phyloP scores from a whole-genome alignment of 2,113 vertebrate species.

The Gnathonemus longibarbis region DNA sequence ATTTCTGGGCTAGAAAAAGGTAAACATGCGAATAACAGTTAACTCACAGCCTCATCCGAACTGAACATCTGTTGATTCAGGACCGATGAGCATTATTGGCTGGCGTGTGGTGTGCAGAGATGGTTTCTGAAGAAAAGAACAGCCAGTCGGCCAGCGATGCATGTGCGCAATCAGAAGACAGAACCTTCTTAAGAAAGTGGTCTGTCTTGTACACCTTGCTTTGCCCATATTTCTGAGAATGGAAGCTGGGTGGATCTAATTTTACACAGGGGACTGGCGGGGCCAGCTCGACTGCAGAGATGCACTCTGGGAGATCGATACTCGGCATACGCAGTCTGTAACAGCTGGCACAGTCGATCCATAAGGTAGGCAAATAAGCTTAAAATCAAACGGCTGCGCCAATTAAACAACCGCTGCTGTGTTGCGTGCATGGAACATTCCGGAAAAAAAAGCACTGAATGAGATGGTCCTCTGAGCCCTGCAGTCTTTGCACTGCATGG shows the following conservation, averaged over 20 bases:
- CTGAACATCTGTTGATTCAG: not conserved
- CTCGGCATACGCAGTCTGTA: conserved; percentile 37
- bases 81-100: not conserved
- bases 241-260: not conserved
- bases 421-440: not conserved
- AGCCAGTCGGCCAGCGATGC: not conserved
- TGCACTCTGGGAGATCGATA: conserved; percentile 37
- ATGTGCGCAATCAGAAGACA: not conserved
- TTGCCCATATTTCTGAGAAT: not conserved
- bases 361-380: conserved; percentile 40
- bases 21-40: not conserved
- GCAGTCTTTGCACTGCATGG: not conserved
- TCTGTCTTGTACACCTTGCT: not conserved
- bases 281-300: conserved; percentile 38
- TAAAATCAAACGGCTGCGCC: conserved; percentile 45
- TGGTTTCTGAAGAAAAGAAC: not conserved
- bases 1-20: not conserved
- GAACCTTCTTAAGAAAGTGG: not conserved
- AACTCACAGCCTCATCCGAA: not conserved
- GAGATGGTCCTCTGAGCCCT: not conserved
- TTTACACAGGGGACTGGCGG: not conserved
- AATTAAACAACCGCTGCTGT: conserved; percentile 37
- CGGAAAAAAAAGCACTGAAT: not conserved
- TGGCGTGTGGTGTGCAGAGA: not conserved
- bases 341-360: conserved; percentile 43